Conservation (phyloP, 2,797 vertebrate genomes). For the Danio tinwini region DNA sequence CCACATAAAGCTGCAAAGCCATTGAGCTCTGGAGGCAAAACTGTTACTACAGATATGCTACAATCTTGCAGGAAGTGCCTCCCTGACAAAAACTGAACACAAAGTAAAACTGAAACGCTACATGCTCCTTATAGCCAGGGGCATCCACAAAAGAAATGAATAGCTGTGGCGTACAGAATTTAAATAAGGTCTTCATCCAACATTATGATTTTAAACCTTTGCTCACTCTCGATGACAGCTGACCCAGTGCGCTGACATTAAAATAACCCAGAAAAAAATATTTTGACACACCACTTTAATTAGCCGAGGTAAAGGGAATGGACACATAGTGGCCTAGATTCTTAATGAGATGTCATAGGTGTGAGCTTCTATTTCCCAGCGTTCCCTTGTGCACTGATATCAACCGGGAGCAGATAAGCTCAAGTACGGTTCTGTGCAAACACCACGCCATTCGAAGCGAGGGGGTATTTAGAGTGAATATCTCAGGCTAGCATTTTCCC, state of each 20-base stretch:
- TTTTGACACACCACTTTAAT: conserved; percentile 55
- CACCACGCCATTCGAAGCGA: background rate
- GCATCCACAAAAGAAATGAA: conserved; percentile 5
- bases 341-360: conserved; percentile 60
- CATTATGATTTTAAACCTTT: background rate
- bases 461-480: conserved; percentile 19
- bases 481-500: conserved; percentile 46
- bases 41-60: conserved; percentile 19
- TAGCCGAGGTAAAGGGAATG: conserved; percentile 54
- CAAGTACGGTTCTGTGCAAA: background rate
- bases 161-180: background rate
- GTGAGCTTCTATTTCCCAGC: conserved; percentile 46
- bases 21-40: conserved; percentile 35
- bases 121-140: background rate
- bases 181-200: conserved; percentile 13
- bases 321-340: conserved; percentile 59
- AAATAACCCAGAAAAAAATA: conserved; percentile 51
- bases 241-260: conserved; percentile 20
- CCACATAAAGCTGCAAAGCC: conserved; percentile 31
- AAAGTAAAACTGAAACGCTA: background rate
- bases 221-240: conserved; percentile 15
- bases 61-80: conserved; percentile 21
- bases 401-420: conserved; percentile 17
- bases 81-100: background rate
- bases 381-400: conserved; percentile 31